Base-by-base conservation (phyloP, 2,888 invertebrate species). In the Hemithea aestivaria region DNA sequence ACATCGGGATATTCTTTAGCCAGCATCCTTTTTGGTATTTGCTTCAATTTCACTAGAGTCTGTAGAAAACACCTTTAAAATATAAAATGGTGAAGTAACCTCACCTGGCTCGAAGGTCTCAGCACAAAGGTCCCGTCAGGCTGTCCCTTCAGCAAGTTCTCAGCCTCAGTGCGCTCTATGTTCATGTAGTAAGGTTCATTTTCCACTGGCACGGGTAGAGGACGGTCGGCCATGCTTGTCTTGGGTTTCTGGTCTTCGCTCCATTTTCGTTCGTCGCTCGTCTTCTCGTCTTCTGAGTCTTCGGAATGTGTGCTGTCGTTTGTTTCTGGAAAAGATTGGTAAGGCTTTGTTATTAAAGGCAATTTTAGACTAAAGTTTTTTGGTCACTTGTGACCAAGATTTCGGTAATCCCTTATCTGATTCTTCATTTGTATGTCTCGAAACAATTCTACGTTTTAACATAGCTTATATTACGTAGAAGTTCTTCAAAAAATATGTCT, bases 101-200 rank as follows among this genome's bases (percentile, higher is more conserved):
- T 35, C 27, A 84, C 85, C 76, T 87, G 87, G 53, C 84, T 88
- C 0, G 89, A 88, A 29, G 90, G 90, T 34, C 90, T 73, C 47
- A 90, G 66, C 30, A 90, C 77, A 51, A 90, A 90, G 1, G 88
- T 88, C 6, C 90, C 90, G 61, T 89, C 89, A n/a, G 89, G 89
- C 46, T 88, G 88, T 1, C 87, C 87, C 34, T 67, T 73, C 52
- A 90, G 59, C 39, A 90, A 52, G 37, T 80, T 78, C 62, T 89
- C 90, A 0, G 89, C 90, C 43, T 81, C 81, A 2, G 66, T 67
- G 35, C 90, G 64, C 37, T 87, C 83, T 39, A 90, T 79, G 48
- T 87, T 76, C 83, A 88, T 89, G 70, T 88, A 90, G 53, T 87
- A 90, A 25, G 88, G 74, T 61, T 90, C 90, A 53, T 79, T 85